These are phyloP conservation scores for Tricholaema leucomelas DNA, from an alignment of 2,113 vertebrate genomes.

Conservation along the genomic window DNA sequence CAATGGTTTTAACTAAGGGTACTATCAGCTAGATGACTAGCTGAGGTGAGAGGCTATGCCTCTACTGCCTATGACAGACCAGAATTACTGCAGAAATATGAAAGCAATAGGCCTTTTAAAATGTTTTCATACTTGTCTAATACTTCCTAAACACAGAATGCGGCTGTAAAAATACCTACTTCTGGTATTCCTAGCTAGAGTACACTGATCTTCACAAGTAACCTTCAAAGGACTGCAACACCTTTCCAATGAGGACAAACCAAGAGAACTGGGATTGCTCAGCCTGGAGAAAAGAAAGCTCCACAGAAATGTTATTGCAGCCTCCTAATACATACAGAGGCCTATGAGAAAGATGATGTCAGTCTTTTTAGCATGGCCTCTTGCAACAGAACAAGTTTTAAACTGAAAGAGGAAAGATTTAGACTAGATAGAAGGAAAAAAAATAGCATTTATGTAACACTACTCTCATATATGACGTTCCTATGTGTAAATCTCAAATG, in stretches of 20 bases:
- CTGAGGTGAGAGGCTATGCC: neutral
- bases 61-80: neutral
- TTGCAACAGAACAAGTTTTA: neutral
- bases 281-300: neutral
- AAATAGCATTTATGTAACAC: neutral
- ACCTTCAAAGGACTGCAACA: neutral
- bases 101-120: neutral
- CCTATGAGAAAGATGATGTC: neutral
- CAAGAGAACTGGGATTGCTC: neutral
- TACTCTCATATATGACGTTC: neutral
- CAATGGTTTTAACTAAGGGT: neutral
- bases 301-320: neutral
- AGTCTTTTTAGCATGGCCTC: neutral
- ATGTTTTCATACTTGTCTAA: neutral
- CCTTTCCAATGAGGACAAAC: rapidly evolving
- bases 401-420: neutral
- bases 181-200: neutral
- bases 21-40: neutral
- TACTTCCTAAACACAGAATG: neutral
- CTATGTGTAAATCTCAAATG: neutral
- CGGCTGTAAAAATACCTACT: neutral
- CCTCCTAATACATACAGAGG: neutral
- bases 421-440: neutral
- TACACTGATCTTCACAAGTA: neutral
- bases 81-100: neutral